phyloP scores from a whole-genome alignment of 2,888 invertebrate genomes.

The Chrysina gloriosa region DNA sequence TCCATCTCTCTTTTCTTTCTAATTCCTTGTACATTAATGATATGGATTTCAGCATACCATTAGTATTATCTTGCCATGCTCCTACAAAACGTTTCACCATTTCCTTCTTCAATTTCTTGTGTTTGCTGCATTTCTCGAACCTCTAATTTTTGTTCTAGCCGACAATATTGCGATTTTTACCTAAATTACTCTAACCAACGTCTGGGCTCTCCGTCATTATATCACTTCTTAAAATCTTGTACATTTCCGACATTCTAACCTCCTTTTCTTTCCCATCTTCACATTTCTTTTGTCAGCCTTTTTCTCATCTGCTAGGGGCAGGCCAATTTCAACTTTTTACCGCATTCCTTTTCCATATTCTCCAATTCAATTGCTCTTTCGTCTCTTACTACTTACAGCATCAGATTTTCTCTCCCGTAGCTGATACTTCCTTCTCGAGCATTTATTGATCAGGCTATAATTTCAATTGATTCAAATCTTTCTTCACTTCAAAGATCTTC shows the following conservation, averaged over 20 bases:
- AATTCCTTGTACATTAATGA: slow-evolving; percentile 75
- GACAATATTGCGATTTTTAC: slow-evolving; percentile 77
- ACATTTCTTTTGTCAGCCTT: slow-evolving; percentile 61
- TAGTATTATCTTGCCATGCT: slow-evolving; percentile 79
- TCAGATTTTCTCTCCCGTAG: slow-evolving; percentile 74
- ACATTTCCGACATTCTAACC: slow-evolving; percentile 87
- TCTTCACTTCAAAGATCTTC: slow-evolving; percentile 81
- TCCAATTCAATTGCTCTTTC: slow-evolving; percentile 78
- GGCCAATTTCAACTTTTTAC: slow-evolving; percentile 78
- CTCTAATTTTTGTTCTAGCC: slow-evolving; percentile 76
- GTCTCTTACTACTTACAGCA: slow-evolving; percentile 76
- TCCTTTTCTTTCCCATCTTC: slow-evolving; percentile 74
- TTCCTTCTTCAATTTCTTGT: slow-evolving; percentile 74
- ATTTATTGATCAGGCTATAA: slow-evolving; percentile 90
- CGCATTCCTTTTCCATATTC: slow-evolving; percentile 79
- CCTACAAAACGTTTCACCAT: slow-evolving; percentile 74
- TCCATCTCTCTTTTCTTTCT: slow-evolving; percentile 72
- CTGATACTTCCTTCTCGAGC: slow-evolving; percentile 71
- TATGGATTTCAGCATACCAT: slow-evolving; percentile 77
- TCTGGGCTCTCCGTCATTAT: slow-evolving; percentile 90
- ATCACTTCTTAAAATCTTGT: slow-evolving; percentile 84
- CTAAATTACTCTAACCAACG: slow-evolving; percentile 80
- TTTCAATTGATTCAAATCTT: slow-evolving; percentile 79
- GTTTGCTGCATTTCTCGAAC: slow-evolving; percentile 79
- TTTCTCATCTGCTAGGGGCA: slow-evolving; percentile 70